Evolutionary conservation across 2,113 vertebrate species (phyloP).

Genomic region (Cranoglanis bouderius): DNA sequence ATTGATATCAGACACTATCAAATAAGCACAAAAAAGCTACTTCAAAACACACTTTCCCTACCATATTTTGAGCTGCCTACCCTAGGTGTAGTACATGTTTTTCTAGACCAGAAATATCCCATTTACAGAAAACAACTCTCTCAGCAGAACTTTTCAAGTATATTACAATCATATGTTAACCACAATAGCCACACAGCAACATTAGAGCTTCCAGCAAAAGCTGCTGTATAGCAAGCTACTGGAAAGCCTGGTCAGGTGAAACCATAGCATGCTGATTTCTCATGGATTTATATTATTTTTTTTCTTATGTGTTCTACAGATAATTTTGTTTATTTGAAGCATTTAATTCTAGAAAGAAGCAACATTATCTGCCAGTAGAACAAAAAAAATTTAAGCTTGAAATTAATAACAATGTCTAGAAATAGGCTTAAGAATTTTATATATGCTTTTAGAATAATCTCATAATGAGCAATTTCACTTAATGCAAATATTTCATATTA

Average conservation of each 20-base stretch:
- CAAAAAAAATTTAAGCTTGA: background rate
- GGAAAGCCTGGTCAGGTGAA: slow-evolving; percentile 49
- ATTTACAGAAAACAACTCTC: slow-evolving; percentile 30
- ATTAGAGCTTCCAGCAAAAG: slow-evolving; percentile 62
- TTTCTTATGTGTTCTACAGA: background rate
- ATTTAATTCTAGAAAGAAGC: background rate
- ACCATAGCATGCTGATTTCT: background rate
- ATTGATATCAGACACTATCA: background rate
- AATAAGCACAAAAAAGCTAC: background rate
- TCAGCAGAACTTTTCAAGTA: slow-evolving; percentile 68
- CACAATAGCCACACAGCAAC: slow-evolving; percentile 41
- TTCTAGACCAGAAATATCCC: slow-evolving; percentile 55
- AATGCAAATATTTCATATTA: background rate
- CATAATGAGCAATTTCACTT: background rate
- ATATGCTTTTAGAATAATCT: background rate
- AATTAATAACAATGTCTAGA: background rate
- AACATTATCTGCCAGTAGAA: background rate
- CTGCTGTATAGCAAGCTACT: slow-evolving; percentile 47
- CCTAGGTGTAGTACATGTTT: slow-evolving; percentile 32
- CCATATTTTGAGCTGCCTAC: slow-evolving; percentile 1
- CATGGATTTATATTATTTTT: background rate
- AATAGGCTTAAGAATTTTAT: background rate
- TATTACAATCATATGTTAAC: slow-evolving; percentile 47
- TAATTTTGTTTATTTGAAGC: background rate
- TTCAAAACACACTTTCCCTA: background rate